Conservation (phyloP, 2,797 vertebrate genomes). For the Ptychadena robeensis region DNA sequence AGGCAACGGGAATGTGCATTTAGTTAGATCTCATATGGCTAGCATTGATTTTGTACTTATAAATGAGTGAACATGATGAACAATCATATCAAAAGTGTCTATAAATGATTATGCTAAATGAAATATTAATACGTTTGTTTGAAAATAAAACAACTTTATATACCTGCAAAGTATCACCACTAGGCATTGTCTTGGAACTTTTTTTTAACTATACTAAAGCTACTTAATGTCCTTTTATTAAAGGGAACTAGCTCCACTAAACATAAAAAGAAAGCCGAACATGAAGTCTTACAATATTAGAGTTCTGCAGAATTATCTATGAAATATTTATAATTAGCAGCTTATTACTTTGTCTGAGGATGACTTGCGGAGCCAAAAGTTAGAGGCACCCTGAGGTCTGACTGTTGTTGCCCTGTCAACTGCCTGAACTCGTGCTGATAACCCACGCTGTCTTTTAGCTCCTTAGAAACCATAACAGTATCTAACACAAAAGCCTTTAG, state of each 20-base stretch:
- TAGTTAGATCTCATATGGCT: constrained; percentile 23
- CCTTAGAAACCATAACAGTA: too few relatives aligned
- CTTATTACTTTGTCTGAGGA: too few relatives aligned
- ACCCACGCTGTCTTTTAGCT: too few relatives aligned
- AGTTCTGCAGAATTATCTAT: not conserved
- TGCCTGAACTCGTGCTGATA: too few relatives aligned
- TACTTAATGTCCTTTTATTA: not conserved
- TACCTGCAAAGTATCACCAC: not conserved
- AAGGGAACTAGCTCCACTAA: not conserved
- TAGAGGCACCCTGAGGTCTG: not conserved
- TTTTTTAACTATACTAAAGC: not conserved
- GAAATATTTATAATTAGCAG: not conserved
- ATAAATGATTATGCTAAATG: constrained; percentile 40
- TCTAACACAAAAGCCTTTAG: too few relatives aligned
- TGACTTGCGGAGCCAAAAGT: not conserved
- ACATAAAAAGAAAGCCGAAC: not conserved
- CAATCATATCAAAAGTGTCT: not conserved
- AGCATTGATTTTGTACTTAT: constrained; percentile 29
- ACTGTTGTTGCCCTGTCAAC: not conserved
- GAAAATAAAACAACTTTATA: not conserved
- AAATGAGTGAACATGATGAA: constrained; percentile 14
- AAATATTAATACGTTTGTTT: constrained; percentile 19
- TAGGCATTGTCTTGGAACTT: not conserved
- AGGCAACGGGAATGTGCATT: constrained; percentile 20
- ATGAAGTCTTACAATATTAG: not conserved